A percentile compares a stretch with the other conserved stretches of the same genome.
phyloP scores from a whole-genome alignment of 2,797 vertebrate genomes.

The Martes flavigula region DNA sequence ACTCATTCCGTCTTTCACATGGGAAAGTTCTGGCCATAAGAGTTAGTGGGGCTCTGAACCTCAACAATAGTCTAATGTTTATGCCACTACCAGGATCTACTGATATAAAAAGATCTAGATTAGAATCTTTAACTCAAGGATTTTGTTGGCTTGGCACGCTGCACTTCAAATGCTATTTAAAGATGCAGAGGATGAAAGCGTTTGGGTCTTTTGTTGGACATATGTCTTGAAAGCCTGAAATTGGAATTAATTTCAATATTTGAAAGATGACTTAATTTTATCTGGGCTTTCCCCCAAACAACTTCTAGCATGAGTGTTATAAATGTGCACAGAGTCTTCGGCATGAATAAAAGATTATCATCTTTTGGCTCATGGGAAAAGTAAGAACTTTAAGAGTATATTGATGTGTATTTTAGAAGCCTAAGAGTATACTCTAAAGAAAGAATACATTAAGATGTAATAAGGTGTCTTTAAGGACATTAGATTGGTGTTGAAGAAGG shows the following conservation, averaged over 20 bases:
- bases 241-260: slow-evolving; percentile 24
- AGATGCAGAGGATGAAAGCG: background rate
- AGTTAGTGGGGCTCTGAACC: background rate
- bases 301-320: background rate
- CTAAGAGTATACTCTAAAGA: background rate
- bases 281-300: slow-evolving; percentile 31
- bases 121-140: background rate
- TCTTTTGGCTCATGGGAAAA: background rate
- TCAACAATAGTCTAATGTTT: background rate
- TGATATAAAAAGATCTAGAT: background rate
- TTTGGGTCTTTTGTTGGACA: background rate
- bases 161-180: slow-evolving; percentile 7
- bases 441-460: background rate
- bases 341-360: slow-evolving; percentile 46
- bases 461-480: background rate
- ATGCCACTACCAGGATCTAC: background rate
- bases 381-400: background rate
- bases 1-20: background rate
- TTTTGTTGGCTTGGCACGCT: background rate
- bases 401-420: background rate
- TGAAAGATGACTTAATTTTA: slow-evolving; percentile 38
- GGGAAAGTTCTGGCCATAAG: background rate
- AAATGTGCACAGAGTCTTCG: background rate
- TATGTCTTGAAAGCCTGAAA: slow-evolving; percentile 45
- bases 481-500: background rate